Evolutionary conservation across 2,888 invertebrate genomes (phyloP), one percentile per base, ranked within the genome.

Genomic region (Polylopha cassiicola): DNA sequence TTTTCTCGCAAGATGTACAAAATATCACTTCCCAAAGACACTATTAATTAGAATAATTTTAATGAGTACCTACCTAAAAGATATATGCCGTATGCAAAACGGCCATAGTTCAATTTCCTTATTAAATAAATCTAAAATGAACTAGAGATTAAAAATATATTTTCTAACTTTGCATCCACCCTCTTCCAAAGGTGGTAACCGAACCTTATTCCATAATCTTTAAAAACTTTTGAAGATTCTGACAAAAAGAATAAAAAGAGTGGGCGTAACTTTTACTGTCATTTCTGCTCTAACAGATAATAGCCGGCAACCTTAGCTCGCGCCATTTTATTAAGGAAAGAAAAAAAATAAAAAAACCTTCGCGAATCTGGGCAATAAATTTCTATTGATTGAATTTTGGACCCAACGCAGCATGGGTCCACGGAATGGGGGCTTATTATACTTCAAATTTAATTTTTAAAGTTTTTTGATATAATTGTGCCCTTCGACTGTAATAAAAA

Each of bases 401-500:
- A 79, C 79, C 73, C 84, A 77, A 73, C 85, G 15, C 41, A 36
- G 36, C 41, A 41, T 41, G 41, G 41, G 41, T 36, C 85, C 80
- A 82, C 20, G 80, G 65, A 63, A 86, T 85, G 79, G 72, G 86
- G 86, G 85, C 75, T 79, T 77, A 85, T 86, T 86, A 85, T 85
- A 67, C 51, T 55, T 52, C 46, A 63, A 51, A 74, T 75, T 70
- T 77, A 79, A 78, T 78, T 54, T 26, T 32, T 47, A 64, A 69
- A 77, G 75, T 74, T 66, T 50, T 50, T 39, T 26, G 37, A 34
- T 36, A 26, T 32, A 38, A 50, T 58, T 59, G 56, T 50, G n/a
- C n/a, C n/a, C n/a, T n/a, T n/a, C n/a, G n/a, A n/a, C n/a, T n/a
- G 21, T 15, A 5, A 36, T 38, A 17, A 21, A 37, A 34, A 37